Evolutionary conservation across 2,113 vertebrate species (phyloP), one percentile per base, ranked within the genome.

Genomic region (Thalassoma bifasciatum): DNA sequence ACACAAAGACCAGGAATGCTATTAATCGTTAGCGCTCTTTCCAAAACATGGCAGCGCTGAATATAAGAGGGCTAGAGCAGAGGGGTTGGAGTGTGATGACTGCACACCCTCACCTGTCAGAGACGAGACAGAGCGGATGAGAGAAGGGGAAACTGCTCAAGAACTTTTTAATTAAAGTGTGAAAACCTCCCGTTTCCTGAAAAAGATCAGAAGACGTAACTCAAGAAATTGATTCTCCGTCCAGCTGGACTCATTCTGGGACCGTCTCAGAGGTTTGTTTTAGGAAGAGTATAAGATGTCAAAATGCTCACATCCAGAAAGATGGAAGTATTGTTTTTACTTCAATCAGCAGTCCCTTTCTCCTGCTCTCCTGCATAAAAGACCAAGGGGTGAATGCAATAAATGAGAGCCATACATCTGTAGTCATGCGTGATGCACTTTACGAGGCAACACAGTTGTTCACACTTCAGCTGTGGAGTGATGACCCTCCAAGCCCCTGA

Each of bases 381-480:
- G 67, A 47, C 85, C 60, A 69, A 65, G 76, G n/a, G 66, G 85
- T 84, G 88, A 91, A 89, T 83, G 84, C 79, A 83, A 88, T 87
- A 83, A 91, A 89, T 82, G 73, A 89, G 87, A 77, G 36, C 85
- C 72, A 90, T 93, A 90, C 85, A 93, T 49, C 81, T 79, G 75
- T 85, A 87, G 67, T 81, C 88, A 86, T 85, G 89, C 92, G 21
- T 90, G 83, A 5, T 62, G 73, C 79, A 66, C 85, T 93, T 89
- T 83, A 91, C 66, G 53, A 80, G 88, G 83, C 47, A 64, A 58
- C 65, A 24, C 72, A 36, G 71, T 84, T 60, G 37, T 87, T 92
- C 85, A 84, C 87, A 90, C 88, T 72, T 85, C 79, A 64, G 77
- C 81, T 74, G 78, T 74, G 60, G 77, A 83, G 69, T 82, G 83